A percentile compares a stretch with the other conserved stretches of the same genome.
Conservation (phyloP, 2,888 invertebrate genomes). For the Miltochrista miniata region DNA sequence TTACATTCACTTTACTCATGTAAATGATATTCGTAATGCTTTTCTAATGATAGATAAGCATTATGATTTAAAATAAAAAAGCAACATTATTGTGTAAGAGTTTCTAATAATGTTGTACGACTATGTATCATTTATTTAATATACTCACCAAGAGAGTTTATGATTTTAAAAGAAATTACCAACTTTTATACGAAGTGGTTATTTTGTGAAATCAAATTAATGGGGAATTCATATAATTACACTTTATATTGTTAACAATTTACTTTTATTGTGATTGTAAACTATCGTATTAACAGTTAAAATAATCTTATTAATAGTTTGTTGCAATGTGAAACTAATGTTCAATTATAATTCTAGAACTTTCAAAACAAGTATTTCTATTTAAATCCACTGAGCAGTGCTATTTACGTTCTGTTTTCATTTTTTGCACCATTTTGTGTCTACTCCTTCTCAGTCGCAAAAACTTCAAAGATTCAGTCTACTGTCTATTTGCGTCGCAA, state of each 20-base stretch:
- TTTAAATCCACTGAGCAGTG: no score
- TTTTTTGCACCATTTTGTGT: no score
- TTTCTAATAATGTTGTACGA: constrained; percentile 6
- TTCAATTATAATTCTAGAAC: background rate
- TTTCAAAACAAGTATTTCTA: no score
- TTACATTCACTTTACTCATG: constrained; percentile 33
- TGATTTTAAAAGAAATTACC: background rate
- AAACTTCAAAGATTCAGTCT: no score
- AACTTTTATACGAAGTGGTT: background rate
- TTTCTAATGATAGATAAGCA: constrained; percentile 24
- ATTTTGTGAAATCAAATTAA: background rate
- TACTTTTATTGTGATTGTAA: background rate
- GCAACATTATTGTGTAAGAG: constrained; percentile 15
- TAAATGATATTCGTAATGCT: constrained; percentile 30
- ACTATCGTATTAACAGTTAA: no score
- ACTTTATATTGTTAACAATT: background rate
- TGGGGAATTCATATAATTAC: background rate
- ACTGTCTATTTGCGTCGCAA: no score
- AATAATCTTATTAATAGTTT: background rate
- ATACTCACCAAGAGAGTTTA: background rate
- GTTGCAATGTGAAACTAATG: background rate
- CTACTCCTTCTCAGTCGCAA: no score
- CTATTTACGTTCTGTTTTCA: no score
- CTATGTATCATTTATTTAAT: background rate
- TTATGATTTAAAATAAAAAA: constrained; percentile 1